Evolutionary conservation across 2,113 vertebrate genomes (phyloP).

Genomic region (Thunnus maccoyii): DNA sequence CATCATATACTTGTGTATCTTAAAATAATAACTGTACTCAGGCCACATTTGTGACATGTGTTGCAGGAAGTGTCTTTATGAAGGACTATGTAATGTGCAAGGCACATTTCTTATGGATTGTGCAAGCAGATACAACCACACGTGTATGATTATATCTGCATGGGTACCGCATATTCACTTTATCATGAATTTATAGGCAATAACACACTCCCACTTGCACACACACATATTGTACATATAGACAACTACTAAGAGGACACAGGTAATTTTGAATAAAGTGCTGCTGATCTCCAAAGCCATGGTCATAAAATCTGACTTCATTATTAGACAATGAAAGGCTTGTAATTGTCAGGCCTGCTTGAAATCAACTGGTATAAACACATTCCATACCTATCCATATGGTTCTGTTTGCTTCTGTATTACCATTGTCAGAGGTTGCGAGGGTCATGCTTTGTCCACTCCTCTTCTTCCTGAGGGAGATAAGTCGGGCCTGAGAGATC

Average conservation of each 20-base stretch:
- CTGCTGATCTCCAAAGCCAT: too few relatives aligned
- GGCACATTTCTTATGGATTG: not conserved
- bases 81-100: not conserved
- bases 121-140: not conserved
- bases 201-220: not conserved
- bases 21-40: not conserved
- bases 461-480: constrained; percentile 81
- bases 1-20: constrained; percentile 56
- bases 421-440: constrained; percentile 81
- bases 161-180: not conserved
- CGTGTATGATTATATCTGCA: not conserved
- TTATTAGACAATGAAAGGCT: too few relatives aligned
- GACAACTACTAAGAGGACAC: not conserved
- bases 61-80: not conserved
- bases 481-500: constrained; percentile 81
- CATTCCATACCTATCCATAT: not conserved
- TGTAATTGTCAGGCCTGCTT: not conserved
- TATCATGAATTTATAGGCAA: not conserved
- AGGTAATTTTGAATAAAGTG: too few relatives aligned
- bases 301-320: too few relatives aligned
- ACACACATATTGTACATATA: not conserved
- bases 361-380: not conserved
- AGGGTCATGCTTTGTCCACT: constrained; percentile 76
- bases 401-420: not conserved
- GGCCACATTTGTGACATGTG: not conserved